These are phyloP conservation scores for Mola mola DNA, from an alignment of 2,113 vertebrate species.

Conservation along the genomic window DNA sequence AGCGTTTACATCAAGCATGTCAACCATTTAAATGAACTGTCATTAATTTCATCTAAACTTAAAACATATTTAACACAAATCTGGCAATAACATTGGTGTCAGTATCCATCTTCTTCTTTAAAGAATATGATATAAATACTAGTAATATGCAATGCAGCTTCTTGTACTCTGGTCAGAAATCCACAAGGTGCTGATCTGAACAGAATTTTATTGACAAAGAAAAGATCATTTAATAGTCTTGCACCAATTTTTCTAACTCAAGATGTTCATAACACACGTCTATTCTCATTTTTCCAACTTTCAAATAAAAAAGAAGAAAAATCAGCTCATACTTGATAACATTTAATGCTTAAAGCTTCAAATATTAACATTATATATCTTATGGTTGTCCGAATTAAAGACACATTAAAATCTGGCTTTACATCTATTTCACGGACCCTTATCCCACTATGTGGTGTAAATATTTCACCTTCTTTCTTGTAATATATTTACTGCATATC, in stretches of 20 bases:
- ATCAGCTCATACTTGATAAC: neutral
- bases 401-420: conserved; percentile 5
- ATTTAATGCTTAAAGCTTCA: too few relatives aligned
- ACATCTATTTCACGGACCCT: neutral
- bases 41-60: too few relatives aligned
- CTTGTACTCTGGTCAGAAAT: too few relatives aligned
- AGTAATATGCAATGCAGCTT: neutral
- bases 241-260: neutral
- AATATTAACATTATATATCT: neutral
- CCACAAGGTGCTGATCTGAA: neutral
- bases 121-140: too few relatives aligned
- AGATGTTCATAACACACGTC: neutral
- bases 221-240: neutral
- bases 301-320: too few relatives aligned
- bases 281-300: too few relatives aligned
- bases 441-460: neutral
- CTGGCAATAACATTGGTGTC: too few relatives aligned
- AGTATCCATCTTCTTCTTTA: too few relatives aligned
- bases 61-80: too few relatives aligned
- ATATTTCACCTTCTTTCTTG: neutral
- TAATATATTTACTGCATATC: neutral
- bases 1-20: too few relatives aligned
- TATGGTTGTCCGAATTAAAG: conserved; percentile 25
- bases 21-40: too few relatives aligned
- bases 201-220: conserved; percentile 19